These are phyloP conservation scores for Anaspis maculata DNA, from an alignment of 2,888 invertebrate genomes.

Conservation along the genomic window DNA sequence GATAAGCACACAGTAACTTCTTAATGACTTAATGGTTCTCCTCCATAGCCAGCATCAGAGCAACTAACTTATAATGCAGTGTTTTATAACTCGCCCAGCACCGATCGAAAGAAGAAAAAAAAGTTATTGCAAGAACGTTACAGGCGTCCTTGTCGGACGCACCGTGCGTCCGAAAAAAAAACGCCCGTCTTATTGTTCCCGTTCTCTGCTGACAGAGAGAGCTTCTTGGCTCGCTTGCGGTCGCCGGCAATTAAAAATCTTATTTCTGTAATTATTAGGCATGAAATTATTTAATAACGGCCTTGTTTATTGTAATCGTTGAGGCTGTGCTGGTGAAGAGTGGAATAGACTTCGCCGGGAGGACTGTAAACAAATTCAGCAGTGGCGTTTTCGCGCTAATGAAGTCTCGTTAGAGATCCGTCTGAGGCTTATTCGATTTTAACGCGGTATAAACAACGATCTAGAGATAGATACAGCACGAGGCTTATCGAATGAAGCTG, in stretches of 20 bases:
- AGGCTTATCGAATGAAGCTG: no score
- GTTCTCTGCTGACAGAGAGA: slow-evolving; percentile 5
- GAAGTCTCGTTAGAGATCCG: no score
- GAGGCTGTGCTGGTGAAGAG: neutral
- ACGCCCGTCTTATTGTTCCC: slow-evolving; percentile 4
- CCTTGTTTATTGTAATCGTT: slow-evolving; percentile 14
- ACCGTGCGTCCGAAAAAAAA: no score
- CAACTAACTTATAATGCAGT: slow-evolving; percentile 16
- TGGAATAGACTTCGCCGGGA: neutral
- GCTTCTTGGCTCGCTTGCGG: slow-evolving; percentile 21
- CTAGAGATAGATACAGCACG: no score
- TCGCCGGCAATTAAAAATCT: slow-evolving; percentile 24
- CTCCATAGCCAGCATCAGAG: slow-evolving; percentile 3
- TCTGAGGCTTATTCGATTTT: no score
- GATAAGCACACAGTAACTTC: slow-evolving; percentile 19
- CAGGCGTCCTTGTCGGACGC: slow-evolving; percentile 14
- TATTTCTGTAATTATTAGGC: slow-evolving; percentile 27
- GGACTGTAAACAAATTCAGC: slow-evolving; percentile 1
- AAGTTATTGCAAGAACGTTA: slow-evolving; percentile 14
- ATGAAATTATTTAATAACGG: slow-evolving; percentile 26
- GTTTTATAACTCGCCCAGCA: slow-evolving; percentile 19
- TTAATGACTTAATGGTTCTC: slow-evolving; percentile 23
- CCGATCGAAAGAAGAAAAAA: slow-evolving; percentile 16
- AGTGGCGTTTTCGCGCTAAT: no score
- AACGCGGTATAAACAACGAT: no score